Evolutionary conservation across 1,140 invertebrate species (phyloP), one percentile per base, ranked within the genome.

Genomic region (Triops cancriformis): DNA sequence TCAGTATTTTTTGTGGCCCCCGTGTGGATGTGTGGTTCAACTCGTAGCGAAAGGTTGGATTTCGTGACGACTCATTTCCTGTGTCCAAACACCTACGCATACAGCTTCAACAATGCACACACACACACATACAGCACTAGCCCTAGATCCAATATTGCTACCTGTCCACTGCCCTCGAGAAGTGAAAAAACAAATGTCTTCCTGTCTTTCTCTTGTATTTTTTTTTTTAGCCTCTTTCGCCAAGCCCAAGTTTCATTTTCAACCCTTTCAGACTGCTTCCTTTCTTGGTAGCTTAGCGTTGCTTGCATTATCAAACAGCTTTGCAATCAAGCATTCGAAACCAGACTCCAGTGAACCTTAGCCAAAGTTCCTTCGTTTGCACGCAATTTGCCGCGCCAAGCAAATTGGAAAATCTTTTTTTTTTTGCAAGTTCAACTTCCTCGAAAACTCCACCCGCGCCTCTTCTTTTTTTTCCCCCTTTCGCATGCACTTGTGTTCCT

Each of bases 31-130:
- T 14, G 51, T 64, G 51, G 51, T 9, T 14, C 51, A 64, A 64
- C n/a, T n/a, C 23, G 2, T 64, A 18, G 51, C 51, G 18, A 23
- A 64, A 23, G 51, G 51, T 64, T 64, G 14, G 14, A 64, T 14
- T 64, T 64, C 51, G 51, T 64, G 51, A 64, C 51, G 14, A 64
- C 51, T 64, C 51, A 64, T 64, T 64, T 64, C 51, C 51, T 64
- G 51, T 64, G 51, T 64, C 51, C 51, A 64, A 64, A 64, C 51
- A 64, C 51, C 51, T 64, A 64, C 51, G 51, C 51, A 37, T 37
- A 37, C 31, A 64, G 51, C 51, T 64, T 64, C 51, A 64, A 64
- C 51, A 64, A 64, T 64, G 51, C 51, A 64, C 3, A 64, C 5
- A 45, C 43, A 45, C 43, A 64, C 23, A 18, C 51, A 64, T 23